These are phyloP conservation scores for Cheiracanthium punctorium DNA, from an alignment of 2,888 invertebrate species.

Conservation along the genomic window DNA sequence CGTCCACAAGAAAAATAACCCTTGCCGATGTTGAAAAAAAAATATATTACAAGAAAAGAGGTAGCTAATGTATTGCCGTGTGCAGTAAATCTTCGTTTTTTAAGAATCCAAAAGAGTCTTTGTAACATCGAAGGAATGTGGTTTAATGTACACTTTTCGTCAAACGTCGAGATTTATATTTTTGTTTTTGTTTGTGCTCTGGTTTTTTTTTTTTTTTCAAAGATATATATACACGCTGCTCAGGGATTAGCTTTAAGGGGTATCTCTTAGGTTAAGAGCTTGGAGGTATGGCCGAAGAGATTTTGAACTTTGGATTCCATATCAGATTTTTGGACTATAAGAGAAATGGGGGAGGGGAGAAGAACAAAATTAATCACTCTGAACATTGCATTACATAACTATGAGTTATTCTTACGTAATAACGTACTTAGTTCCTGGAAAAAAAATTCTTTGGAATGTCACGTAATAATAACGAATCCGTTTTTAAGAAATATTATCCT, in stretches of 20 bases:
- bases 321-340: too few relatives aligned
- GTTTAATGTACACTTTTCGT: conserved; percentile 10
- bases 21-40: conserved; percentile 25
- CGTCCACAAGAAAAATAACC: conserved; percentile 52
- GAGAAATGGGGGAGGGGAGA: too few relatives aligned
- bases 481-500: too few relatives aligned
- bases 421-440: too few relatives aligned
- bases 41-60: conserved; percentile 1
- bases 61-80: conserved; percentile 32
- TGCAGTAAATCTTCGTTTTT: conserved; percentile 45
- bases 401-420: too few relatives aligned
- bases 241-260: not conserved
- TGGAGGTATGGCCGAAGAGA: not conserved
- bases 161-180: conserved; percentile 5
- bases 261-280: not conserved
- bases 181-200: conserved; percentile 1
- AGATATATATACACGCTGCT: too few relatives aligned
- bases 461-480: too few relatives aligned
- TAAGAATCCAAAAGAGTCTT: not conserved
- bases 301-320: not conserved
- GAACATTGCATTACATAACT: too few relatives aligned
- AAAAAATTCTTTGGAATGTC: too few relatives aligned
- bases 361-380: too few relatives aligned
- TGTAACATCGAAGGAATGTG: not conserved
- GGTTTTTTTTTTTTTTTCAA: not conserved